Percentiles rank a stretch among this genome's conserved stretches.
phyloP scores from a whole-genome alignment of 2,113 vertebrate genomes.

The Sitta europaea region DNA sequence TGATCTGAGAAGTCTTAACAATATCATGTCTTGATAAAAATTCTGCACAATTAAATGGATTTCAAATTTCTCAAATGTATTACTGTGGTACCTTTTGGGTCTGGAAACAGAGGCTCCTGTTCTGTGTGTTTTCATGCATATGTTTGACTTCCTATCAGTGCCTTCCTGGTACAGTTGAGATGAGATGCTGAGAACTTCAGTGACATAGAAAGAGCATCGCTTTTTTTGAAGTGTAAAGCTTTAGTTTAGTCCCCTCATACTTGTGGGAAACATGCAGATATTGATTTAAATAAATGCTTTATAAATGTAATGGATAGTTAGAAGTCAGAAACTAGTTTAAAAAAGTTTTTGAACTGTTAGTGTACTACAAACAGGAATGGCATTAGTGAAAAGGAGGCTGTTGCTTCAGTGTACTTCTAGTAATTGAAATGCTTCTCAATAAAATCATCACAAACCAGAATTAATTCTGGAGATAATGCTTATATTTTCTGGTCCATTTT shows the following conservation, averaged over 20 bases:
- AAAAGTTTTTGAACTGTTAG: background rate
- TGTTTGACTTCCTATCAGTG: background rate
- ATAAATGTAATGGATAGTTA: background rate
- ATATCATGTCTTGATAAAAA: background rate
- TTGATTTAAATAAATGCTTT: background rate
- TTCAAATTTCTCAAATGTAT: background rate
- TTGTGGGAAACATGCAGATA: background rate
- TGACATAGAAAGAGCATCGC: background rate
- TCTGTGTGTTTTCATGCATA: background rate
- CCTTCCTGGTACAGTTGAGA: background rate
- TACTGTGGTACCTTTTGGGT: background rate
- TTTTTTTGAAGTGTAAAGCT: background rate
- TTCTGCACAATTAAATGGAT: background rate
- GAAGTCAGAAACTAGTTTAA: background rate
- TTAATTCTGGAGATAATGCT: background rate
- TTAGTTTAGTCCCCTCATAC: background rate
- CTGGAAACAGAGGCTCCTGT: background rate
- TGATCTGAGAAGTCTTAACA: background rate
- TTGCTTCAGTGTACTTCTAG: background rate
- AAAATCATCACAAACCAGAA: background rate
- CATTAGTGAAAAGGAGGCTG: background rate
- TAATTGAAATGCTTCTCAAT: background rate
- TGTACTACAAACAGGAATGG: background rate
- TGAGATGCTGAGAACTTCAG: background rate
- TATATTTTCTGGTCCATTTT: background rate